Conservation (phyloP, 2,888 invertebrate genomes). For the Cataglyphis altisquamis region DNA sequence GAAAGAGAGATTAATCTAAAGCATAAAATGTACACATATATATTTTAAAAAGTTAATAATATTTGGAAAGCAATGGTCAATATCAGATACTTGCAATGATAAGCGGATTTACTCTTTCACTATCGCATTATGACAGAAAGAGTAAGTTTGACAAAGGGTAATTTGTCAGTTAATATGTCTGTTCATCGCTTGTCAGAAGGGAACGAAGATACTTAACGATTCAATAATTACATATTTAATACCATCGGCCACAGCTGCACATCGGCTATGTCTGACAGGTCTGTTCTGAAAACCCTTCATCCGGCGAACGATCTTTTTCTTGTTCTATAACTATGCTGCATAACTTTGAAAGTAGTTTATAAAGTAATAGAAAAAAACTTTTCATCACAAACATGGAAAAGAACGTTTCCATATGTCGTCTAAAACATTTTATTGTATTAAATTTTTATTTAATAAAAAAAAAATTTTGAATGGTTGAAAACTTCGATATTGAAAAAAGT, state of each 20-base stretch:
- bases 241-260: constrained; percentile 70
- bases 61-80: constrained; percentile 7
- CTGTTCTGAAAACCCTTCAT: constrained; percentile 65
- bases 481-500: constrained; percentile 3
- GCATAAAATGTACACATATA: not conserved
- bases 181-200: constrained; percentile 69
- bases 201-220: constrained; percentile 64
- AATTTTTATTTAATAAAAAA: not conserved
- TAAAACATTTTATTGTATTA: not conserved
- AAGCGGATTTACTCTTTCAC: constrained; percentile 48
- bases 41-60: not conserved
- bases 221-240: constrained; percentile 76
- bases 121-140: constrained; percentile 60
- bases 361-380: constrained; percentile 15
- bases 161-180: constrained; percentile 73
- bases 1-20: not conserved
- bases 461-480: constrained; percentile 23
- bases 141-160: constrained; percentile 60
- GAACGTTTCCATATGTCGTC: not conserved
- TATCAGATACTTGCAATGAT: constrained; percentile 28
- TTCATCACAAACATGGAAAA: not conserved
- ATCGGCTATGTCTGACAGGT: constrained; percentile 67
- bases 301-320: constrained; percentile 47
- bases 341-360: constrained; percentile 45
- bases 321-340: not conserved